Evolutionary conservation across 2,797 vertebrate genomes (phyloP).

Genomic region (Brachymystax lenok): DNA sequence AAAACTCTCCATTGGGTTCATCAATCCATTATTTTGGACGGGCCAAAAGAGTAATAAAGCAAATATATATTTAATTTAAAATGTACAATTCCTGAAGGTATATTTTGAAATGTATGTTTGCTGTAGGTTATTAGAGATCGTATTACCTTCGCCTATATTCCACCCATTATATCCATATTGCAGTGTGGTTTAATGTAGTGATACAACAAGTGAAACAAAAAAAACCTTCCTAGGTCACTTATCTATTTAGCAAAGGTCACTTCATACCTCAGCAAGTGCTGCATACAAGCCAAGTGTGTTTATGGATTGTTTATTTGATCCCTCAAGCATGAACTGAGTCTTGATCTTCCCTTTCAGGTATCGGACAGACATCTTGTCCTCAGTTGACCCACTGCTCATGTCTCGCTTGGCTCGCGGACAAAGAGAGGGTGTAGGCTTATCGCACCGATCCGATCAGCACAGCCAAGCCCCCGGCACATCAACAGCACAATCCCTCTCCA

Average conservation of each 20-base stretch:
- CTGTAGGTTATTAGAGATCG: not conserved
- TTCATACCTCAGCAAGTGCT: not conserved
- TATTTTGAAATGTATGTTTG: not conserved
- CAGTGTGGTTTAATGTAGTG: slow-evolving; percentile 24
- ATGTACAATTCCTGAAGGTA: not conserved
- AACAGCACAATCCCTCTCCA: slow-evolving; percentile 46
- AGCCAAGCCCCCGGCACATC: slow-evolving; percentile 44
- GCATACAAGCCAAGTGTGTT: not conserved
- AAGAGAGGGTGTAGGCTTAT: slow-evolving; percentile 27
- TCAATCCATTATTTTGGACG: not conserved
- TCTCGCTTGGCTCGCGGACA: slow-evolving; percentile 20
- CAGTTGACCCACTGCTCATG: slow-evolving; percentile 11
- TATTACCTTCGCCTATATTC: not conserved
- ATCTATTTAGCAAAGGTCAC: not conserved
- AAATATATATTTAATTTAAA: not conserved
- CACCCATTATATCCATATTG: not conserved
- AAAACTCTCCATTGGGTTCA: not conserved
- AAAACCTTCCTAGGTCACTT: not conserved
- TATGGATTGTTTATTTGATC: not conserved
- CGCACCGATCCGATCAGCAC: slow-evolving; percentile 40
- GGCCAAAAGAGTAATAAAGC: not conserved
- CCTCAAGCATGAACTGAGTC: slow-evolving; percentile 1
- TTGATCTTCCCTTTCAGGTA: slow-evolving; percentile 12
- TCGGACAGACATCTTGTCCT: slow-evolving; percentile 1
- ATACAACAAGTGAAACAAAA: not conserved